These are phyloP conservation scores for Thymallus thymallus DNA, from an alignment of 2,113 vertebrate species.

Conservation along the genomic window DNA sequence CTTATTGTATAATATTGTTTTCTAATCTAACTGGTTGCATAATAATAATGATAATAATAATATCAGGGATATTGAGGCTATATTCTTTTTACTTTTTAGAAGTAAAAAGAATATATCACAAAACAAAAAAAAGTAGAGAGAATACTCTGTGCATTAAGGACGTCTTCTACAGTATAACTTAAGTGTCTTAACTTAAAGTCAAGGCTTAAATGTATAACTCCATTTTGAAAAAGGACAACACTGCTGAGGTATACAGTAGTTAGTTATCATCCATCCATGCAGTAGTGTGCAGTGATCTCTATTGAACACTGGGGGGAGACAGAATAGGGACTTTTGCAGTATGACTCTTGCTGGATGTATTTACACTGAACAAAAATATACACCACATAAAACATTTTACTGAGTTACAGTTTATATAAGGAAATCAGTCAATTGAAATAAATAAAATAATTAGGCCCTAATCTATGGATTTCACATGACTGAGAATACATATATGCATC, in stretches of 20 bases:
- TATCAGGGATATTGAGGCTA: no score
- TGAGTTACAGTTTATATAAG: no score
- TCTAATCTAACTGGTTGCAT: not conserved
- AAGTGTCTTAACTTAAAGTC: not conserved
- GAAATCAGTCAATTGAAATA: no score
- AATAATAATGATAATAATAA: no score
- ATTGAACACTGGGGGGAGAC: slow-evolving; percentile 42
- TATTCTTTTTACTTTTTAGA: no score
- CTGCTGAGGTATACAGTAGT: not conserved
- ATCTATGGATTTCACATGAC: no score
- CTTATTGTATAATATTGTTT: not conserved
- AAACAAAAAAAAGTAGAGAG: no score
- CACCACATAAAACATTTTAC: no score
- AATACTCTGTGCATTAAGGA: no score
- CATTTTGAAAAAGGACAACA: not conserved
- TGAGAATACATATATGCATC: no score
- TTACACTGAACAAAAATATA: not conserved
- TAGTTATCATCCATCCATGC: not conserved
- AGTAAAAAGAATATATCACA: no score
- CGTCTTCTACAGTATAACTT: not conserved
- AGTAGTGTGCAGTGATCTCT: not conserved
- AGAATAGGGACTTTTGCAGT: not conserved
- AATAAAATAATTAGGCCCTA: no score
- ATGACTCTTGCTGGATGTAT: not conserved
- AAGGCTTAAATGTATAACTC: not conserved